These are phyloP conservation scores for Lepidotrigona ventralis DNA, from an alignment of 1,140 invertebrate genomes.

Conservation along the genomic window DNA sequence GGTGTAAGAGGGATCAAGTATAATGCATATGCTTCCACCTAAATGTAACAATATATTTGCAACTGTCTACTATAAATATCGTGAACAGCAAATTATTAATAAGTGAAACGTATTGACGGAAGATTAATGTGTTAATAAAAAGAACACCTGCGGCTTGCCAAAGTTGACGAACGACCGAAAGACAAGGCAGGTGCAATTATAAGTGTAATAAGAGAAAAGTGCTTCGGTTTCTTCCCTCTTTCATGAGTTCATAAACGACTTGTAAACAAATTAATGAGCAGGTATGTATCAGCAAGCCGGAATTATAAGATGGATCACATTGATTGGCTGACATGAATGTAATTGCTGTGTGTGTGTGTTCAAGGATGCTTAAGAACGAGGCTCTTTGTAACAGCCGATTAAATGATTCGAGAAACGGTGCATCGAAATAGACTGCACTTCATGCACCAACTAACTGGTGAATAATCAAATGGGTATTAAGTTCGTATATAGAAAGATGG, in stretches of 20 bases:
- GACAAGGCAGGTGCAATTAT: constrained; percentile 14
- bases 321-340: not conserved
- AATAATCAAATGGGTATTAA: not conserved
- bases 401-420: not conserved
- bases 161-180: constrained; percentile 15
- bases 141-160: constrained; percentile 14
- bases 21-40: too few relatives aligned
- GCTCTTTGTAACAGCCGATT: not conserved
- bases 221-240: too few relatives aligned
- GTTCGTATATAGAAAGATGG: not conserved
- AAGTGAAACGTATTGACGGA: not conserved
- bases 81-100: too few relatives aligned
- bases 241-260: not conserved
- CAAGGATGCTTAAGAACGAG: not conserved
- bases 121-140: constrained; percentile 3
- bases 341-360: not conserved
- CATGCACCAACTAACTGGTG: not conserved
- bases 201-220: not conserved
- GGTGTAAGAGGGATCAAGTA: not conserved
- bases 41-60: too few relatives aligned
- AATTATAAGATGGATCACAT: not conserved
- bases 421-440: not conserved
- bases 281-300: not conserved
- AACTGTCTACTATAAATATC: not conserved
- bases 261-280: constrained; percentile 1